Percentiles rank a stretch among this genome's conserved stretches.
Conservation (phyloP, 2,888 invertebrate species). For the Phorcus lineatus region DNA sequence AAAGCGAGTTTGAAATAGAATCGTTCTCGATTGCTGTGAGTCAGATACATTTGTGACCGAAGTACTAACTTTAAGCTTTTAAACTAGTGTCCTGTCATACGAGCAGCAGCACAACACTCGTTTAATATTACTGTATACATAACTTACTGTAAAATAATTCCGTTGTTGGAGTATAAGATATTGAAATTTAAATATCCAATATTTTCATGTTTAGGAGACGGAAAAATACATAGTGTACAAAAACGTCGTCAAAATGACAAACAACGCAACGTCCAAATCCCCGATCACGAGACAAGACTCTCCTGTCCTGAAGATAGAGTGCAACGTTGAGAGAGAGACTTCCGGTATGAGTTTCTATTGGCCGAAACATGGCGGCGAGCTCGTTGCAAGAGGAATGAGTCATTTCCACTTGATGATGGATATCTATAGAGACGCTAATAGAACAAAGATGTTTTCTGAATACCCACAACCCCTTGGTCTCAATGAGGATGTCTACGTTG, state of each 20-base stretch:
- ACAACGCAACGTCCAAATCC: neutral
- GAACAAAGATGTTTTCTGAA: neutral
- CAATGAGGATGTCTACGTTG: neutral
- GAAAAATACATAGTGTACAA: neutral
- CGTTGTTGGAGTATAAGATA: too few species aligned
- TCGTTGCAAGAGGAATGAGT: neutral
- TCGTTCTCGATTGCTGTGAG: too few species aligned
- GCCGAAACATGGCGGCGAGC: neutral
- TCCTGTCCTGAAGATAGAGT: neutral
- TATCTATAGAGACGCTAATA: neutral
- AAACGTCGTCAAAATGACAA: neutral
- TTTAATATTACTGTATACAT: too few species aligned
- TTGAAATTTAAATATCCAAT: too few species aligned
- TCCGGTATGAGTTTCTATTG: neutral
- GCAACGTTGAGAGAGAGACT: neutral
- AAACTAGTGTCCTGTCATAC: too few species aligned
- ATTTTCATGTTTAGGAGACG: neutral
- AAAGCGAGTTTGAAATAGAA: too few species aligned
- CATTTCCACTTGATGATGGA: neutral
- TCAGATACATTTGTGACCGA: too few species aligned
- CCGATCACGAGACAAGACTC: neutral
- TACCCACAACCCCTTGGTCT: neutral
- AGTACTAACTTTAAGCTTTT: too few species aligned
- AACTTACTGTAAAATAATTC: too few species aligned
- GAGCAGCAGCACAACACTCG: too few species aligned